Evolutionary conservation across 2,113 vertebrate species (phyloP).

Genomic region (Rhombomys opimus): DNA sequence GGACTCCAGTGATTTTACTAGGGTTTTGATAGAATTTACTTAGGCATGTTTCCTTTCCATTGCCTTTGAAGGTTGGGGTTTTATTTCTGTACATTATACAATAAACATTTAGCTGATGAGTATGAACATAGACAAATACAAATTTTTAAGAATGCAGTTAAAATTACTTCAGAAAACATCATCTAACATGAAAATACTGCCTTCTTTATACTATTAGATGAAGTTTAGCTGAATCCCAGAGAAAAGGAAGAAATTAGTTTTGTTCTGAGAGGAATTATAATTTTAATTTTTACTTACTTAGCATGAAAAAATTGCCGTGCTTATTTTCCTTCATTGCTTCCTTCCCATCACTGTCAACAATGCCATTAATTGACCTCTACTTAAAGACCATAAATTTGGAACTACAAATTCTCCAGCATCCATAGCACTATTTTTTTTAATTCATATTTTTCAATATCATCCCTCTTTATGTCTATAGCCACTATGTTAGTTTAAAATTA

Average conservation of each 20-base stretch:
- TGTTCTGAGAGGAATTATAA: not conserved
- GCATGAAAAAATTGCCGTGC: not conserved
- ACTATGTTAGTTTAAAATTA: constrained; percentile 26
- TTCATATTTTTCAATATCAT: constrained; percentile 1
- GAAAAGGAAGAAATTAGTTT: constrained; percentile 12
- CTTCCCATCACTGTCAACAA: not conserved
- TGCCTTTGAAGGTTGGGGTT: not conserved
- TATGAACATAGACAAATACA: not conserved
- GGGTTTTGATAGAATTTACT: not conserved
- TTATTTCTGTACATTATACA: not conserved
- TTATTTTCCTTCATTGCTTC: constrained; percentile 2
- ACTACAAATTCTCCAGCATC: constrained; percentile 19
- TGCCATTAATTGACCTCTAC: not conserved
- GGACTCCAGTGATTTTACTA: not conserved
- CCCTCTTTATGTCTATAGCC: constrained; percentile 36
- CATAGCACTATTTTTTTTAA: not conserved
- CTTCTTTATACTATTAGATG: constrained; percentile 35
- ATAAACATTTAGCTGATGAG: not conserved
- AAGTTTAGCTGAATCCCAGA: not conserved
- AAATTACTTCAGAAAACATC: constrained; percentile 42
- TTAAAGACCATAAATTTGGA: constrained; percentile 36
- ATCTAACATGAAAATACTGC: not conserved
- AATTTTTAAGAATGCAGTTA: constrained; percentile 44
- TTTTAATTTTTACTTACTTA: not conserved
- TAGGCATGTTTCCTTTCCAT: not conserved